Evolutionary conservation across 2,113 vertebrate species (phyloP), one percentile per base, ranked within the genome.

Genomic region (Rhinolophus sinicus): DNA sequence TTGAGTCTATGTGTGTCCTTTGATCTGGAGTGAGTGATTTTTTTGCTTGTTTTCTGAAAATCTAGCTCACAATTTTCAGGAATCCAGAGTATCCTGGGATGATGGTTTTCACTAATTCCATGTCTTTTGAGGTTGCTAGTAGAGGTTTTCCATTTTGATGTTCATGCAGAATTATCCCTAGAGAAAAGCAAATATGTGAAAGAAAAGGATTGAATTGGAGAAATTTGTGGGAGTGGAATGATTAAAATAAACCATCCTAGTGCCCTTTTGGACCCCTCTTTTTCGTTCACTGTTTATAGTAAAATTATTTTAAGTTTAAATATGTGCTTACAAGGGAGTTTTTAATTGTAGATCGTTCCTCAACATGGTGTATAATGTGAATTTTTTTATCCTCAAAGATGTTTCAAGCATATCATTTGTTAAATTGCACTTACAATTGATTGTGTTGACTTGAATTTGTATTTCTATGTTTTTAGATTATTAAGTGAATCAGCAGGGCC

Each of bases 251-350:
- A 11, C 22, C n/a, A 38, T 33, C 38, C 62, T 85, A 56, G 6
- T 64, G 64, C n/a, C 40, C 3, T 81, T 90, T 95, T 64, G 33
- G 16, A 35, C 2, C 38, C 76, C 14, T 58, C 54, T 90, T 38
- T 8, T 80, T 69, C 47, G 73, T 7, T 91, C 28, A 75, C 6
- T 70, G 14, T 52, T 94, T 69, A 70, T 26, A 58, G 13, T 58
- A 64, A 90, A 52, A 67, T 72, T 58, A 64, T 94, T 90, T 88
- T 40, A 95, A 69, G 18, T 87, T 94, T 91, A 73, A 64, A 35
- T 88, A n/a, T 33, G 7, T 90, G 9, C 47, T 88, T 62, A 62
- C 52, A 94, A 91, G 28, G 86, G 30, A 82, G 14, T n/a, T 93
- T 90, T 89, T 88, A 52, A 80, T 73, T 85, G 35, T 47, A 81